A percentile compares a stretch with the other conserved stretches of the same genome.
These are phyloP conservation scores for Urosaurus nigricauda DNA, from an alignment of 2,797 vertebrate species.

Conservation along the genomic window DNA sequence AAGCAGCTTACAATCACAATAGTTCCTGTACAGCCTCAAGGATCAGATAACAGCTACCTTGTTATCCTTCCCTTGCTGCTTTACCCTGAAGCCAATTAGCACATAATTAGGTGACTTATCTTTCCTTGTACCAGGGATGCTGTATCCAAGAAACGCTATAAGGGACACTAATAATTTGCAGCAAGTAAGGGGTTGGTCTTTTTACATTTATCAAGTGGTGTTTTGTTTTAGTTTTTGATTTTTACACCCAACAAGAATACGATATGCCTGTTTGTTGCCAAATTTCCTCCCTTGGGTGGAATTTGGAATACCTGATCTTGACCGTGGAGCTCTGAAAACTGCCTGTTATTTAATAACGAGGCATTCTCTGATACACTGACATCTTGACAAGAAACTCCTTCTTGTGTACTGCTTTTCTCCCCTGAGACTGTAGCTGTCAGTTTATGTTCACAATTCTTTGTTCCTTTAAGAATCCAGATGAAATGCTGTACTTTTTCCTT, in stretches of 20 bases:
- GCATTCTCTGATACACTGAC: conserved; percentile 63
- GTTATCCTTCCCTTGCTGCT: conserved; percentile 24
- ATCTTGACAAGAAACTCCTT: conserved; percentile 47
- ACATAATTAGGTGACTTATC: conserved; percentile 44
- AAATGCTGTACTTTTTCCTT: conserved; percentile 23
- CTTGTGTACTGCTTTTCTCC: conserved; percentile 35
- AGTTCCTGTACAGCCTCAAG: neutral
- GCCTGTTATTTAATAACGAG: conserved; percentile 48
- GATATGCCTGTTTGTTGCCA: conserved; percentile 18
- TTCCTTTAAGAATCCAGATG: conserved; percentile 20
- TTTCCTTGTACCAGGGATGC: conserved; percentile 29
- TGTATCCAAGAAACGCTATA: conserved; percentile 20
- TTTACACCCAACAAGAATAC: conserved; percentile 20
- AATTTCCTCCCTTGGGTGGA: conserved; percentile 23
- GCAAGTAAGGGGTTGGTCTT: neutral
- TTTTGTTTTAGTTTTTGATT: conserved; percentile 13
- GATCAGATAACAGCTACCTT: neutral
- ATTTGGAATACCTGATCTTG: conserved; percentile 46
- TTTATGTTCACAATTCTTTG: conserved; percentile 11
- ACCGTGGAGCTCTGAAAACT: conserved; percentile 55
- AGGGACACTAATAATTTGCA: conserved; percentile 39
- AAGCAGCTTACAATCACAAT: neutral
- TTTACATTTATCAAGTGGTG: conserved; percentile 25
- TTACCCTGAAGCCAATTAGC: conserved; percentile 37
- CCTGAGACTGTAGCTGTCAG: conserved; percentile 16